Percentiles rank a stretch among this genome's conserved stretches.
Conservation (phyloP, 2,888 invertebrate genomes). For the Platypus cylindrus region DNA sequence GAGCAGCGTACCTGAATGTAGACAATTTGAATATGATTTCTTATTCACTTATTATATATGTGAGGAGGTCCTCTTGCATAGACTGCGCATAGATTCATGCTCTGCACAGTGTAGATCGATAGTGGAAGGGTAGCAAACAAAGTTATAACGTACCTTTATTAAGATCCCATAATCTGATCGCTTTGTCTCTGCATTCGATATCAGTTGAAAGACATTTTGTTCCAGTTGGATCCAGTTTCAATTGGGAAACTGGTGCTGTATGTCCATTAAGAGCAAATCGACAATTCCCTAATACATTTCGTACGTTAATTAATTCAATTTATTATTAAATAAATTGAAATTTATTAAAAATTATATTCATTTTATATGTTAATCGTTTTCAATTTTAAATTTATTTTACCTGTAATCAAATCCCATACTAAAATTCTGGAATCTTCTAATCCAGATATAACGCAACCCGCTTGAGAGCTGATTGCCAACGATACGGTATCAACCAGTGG, state of each 20-base stretch:
- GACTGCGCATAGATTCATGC: no score
- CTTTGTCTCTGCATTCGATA: conserved; percentile 55
- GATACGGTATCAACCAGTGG: conserved; percentile 72
- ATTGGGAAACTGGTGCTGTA: conserved; percentile 59
- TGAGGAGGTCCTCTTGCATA: no score
- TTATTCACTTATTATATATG: no score
- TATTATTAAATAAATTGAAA: conserved; percentile 5
- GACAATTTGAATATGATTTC: no score
- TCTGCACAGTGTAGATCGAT: no score
- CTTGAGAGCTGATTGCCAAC: conserved; percentile 72
- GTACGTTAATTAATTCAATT: not conserved
- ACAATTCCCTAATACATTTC: conserved; percentile 66
- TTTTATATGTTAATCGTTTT: no score
- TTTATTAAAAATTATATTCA: conserved; percentile 1
- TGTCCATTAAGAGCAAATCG: conserved; percentile 66
- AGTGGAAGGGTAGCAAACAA: no score
- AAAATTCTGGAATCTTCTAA: conserved; percentile 70
- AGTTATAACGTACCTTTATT: conserved; percentile 64
- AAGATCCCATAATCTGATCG: conserved; percentile 71
- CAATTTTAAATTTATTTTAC: no score
- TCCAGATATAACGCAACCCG: conserved; percentile 73
- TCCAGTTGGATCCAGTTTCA: conserved; percentile 62
- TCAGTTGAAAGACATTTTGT: conserved; percentile 64
- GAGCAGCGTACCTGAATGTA: conserved; percentile 54
- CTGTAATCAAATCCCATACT: conserved; percentile 78